Conservation (phyloP, 2,797 vertebrate species). For the Phrynocephalus forsythii region DNA sequence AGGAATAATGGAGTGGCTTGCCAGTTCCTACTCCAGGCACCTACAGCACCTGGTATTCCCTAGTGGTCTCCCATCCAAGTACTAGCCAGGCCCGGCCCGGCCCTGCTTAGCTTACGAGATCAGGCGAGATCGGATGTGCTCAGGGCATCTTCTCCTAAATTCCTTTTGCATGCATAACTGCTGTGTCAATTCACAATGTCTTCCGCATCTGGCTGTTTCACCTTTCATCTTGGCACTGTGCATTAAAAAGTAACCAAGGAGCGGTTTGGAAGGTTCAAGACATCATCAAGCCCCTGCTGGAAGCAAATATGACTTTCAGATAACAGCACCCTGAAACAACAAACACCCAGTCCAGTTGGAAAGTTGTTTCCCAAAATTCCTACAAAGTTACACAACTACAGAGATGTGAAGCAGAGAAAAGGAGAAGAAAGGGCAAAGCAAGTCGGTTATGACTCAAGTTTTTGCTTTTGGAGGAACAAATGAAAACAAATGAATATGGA, state of each 20-base stretch:
- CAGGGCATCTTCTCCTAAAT: too few relatives aligned
- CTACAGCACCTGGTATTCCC: too few relatives aligned
- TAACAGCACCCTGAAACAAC: too few relatives aligned
- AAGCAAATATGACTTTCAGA: background rate
- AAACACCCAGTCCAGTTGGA: background rate
- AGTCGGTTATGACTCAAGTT: constrained; percentile 30
- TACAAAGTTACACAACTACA: background rate
- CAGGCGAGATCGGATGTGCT: too few relatives aligned
- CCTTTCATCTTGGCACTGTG: background rate
- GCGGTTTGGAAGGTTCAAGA: background rate
- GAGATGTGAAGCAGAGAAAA: background rate
- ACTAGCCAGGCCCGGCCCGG: too few relatives aligned
- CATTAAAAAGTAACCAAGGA: background rate
- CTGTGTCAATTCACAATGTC: background rate
- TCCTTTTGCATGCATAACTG: background rate
- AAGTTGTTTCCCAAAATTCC: background rate
- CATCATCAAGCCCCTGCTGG: background rate
- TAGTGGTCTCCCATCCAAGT: too few relatives aligned
- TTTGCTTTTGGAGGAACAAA: constrained; percentile 15
- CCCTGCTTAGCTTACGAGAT: too few relatives aligned
- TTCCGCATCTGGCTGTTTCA: background rate
- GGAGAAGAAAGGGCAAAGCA: background rate
- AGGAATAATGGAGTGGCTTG: too few relatives aligned
- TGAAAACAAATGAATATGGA: constrained; percentile 70
- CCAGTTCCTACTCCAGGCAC: too few relatives aligned